Conservation (phyloP, 64 coral and sea anemone genomes). For the Platygyra sinensis region DNA sequence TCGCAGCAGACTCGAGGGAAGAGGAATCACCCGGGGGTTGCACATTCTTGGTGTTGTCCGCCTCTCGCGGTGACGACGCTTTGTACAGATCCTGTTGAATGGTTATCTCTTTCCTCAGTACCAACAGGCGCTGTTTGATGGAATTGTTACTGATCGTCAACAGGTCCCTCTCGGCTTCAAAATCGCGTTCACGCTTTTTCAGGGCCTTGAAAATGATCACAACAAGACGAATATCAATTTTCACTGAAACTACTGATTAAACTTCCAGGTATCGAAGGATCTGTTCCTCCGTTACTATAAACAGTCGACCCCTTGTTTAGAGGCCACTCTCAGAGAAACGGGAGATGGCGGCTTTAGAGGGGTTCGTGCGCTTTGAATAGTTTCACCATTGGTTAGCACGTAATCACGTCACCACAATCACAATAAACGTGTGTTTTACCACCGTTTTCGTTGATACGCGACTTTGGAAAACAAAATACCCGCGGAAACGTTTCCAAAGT, state of each 20-base stretch:
- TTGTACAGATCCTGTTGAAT: slow-evolving; percentile 9
- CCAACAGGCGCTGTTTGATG: slow-evolving; percentile 9
- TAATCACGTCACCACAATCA: too few species aligned
- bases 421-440: too few species aligned
- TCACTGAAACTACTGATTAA: background rate
- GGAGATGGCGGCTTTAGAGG: too few species aligned
- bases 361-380: too few species aligned
- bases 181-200: slow-evolving; percentile 67
- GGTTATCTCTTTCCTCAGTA: background rate
- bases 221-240: background rate
- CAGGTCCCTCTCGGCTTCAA: slow-evolving; percentile 39
- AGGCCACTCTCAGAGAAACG: too few species aligned
- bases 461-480: too few species aligned
- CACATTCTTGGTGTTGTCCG: background rate
- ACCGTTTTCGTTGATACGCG: too few species aligned
- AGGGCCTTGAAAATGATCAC: slow-evolving; percentile 6
- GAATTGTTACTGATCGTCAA: slow-evolving; percentile 44
- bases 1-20: background rate
- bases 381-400: too few species aligned
- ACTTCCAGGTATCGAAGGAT: background rate
- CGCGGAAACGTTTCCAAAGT: too few species aligned
- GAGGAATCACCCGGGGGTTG: background rate
- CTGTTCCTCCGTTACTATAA: too few species aligned
- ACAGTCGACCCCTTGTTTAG: too few species aligned
- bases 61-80: background rate